Conservation (phyloP, 2,113 vertebrate genomes). For the Pica pica region DNA sequence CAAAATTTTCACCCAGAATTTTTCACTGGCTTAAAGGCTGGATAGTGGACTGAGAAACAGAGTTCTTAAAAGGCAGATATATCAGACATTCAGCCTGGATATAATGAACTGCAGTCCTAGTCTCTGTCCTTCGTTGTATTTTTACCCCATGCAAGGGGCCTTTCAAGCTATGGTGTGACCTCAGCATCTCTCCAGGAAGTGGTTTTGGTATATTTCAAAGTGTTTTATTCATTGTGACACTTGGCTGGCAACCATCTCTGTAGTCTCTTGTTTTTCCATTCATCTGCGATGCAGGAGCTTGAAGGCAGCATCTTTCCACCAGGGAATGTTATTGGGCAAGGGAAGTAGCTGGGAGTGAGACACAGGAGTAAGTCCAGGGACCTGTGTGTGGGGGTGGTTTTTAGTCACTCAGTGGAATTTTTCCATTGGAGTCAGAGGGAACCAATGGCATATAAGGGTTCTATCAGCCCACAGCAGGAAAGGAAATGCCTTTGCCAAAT, state of each 20-base stretch:
- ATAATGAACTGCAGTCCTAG: rapidly evolving
- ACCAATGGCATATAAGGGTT: not conserved
- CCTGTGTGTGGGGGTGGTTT: rapidly evolving
- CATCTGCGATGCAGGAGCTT: not conserved
- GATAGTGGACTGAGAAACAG: not conserved
- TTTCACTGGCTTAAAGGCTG: not conserved
- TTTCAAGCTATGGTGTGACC: not conserved
- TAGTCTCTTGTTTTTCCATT: not conserved
- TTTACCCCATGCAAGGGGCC: not conserved
- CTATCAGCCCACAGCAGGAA: not conserved
- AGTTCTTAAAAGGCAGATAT: not conserved
- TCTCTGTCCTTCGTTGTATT: not conserved
- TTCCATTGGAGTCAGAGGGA: not conserved
- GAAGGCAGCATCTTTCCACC: not conserved
- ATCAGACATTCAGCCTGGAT: not conserved
- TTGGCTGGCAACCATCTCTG: rapidly evolving
- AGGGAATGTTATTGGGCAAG: not conserved
- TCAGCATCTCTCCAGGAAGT: not conserved
- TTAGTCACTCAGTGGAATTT: not conserved
- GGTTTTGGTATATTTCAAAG: not conserved
- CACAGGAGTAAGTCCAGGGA: not conserved
- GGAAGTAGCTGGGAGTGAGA: not conserved
- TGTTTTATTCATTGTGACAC: rapidly evolving
- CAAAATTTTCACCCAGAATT: not conserved
- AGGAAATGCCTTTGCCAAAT: not conserved